phyloP scores from a whole-genome alignment of 2,888 invertebrate species.

The Cantharis rufa region DNA sequence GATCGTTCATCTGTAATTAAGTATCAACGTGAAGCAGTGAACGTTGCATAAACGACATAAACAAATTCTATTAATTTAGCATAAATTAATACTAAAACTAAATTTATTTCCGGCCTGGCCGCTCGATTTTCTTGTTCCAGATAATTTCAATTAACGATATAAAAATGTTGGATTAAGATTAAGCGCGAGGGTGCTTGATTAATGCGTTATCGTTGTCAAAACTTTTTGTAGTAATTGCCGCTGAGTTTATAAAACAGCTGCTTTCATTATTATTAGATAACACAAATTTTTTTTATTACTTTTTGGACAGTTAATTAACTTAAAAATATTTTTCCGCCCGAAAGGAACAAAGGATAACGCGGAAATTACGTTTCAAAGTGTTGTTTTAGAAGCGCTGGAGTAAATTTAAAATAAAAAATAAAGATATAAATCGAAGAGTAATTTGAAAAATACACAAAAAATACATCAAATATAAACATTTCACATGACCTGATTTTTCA shows the following conservation, averaged over 20 bases:
- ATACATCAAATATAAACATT: neutral
- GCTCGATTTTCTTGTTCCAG: neutral
- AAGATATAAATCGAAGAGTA: neutral
- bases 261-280: constrained; percentile 4
- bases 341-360: neutral
- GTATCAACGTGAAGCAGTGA: neutral
- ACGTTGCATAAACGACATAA: neutral
- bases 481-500: neutral
- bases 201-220: constrained; percentile 4
- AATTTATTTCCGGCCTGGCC: neutral
- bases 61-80: neutral
- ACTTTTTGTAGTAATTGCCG: neutral
- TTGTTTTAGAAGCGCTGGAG: neutral
- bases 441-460: neutral
- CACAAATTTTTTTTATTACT: neutral
- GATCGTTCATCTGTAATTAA: neutral
- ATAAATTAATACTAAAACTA: neutral
- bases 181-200: neutral
- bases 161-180: constrained; percentile 3
- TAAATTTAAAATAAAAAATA: neutral
- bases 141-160: neutral
- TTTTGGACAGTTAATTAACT: neutral
- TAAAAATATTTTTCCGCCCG: neutral
- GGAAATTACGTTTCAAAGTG: too few relatives aligned
- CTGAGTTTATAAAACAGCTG: constrained; percentile 10